Evolutionary conservation across 2,113 vertebrate genomes (phyloP), one percentile per base, ranked within the genome.

Genomic region (Rynchops niger): DNA sequence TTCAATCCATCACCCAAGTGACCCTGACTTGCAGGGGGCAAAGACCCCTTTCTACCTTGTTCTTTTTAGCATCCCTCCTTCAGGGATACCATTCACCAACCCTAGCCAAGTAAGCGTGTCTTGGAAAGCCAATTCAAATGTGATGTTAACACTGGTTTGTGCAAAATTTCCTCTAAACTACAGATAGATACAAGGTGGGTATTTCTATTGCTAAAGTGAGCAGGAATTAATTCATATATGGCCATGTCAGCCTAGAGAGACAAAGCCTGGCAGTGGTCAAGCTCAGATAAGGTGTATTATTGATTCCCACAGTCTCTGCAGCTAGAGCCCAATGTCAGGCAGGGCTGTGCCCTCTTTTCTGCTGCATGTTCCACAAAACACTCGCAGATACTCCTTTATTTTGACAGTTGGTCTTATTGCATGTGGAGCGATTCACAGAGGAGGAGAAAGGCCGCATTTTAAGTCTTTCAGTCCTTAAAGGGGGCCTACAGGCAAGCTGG

Each of bases 1-100:
- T 53, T 53, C 52, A 27, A 53, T 53, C 45, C 29, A 12, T 47
- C 38, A 16, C 27, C 15, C 0, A 0, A 30, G 45, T 9, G 16
- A 4, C 27, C 36, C 12, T 34, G n/a, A 9, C 40, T 12, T 16
- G 50, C 30, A 20, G 49, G 5, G 14, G 9, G 9, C 14, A 61
- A 10, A 77, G 1, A 65, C 15, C 9, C 9, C 20, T 30, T 61
- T 17, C 43, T 45, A 8, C 22, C 6, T 22, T 50, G 7, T 16
- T 56, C 18, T 13, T 53, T 42, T 58, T 30, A 56, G 4, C 19
- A 65, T 32, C 32, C 13, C 6, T 55, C 15, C 9, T 12, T 6
- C 71, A 52, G 15, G 36, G 10, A 10, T 42, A 29, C 5, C 3
- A 4, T 36, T 10, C 15, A 9, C 13, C 53, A 73, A 17, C 6